Conservation (phyloP, 2,797 vertebrate species). For the Stomatorhinus walkeri region DNA sequence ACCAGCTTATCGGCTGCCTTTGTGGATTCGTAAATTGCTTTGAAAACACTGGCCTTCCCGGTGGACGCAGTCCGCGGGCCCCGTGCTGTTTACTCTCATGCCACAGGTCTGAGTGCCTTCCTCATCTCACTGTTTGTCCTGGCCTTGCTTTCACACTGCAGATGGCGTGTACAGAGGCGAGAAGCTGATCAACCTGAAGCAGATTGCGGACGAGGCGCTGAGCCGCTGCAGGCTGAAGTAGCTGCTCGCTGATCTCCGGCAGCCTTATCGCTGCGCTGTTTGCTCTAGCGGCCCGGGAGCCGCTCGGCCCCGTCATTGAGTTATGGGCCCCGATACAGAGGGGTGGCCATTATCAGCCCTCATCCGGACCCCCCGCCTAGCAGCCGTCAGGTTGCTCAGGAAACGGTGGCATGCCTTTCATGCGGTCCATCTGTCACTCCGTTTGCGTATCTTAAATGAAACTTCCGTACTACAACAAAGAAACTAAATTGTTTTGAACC, state of each 20-base stretch:
- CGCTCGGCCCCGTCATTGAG: constrained; percentile 23
- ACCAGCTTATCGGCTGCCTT: background rate
- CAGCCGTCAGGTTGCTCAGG: constrained; percentile 48
- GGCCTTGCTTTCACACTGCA: constrained; percentile 27
- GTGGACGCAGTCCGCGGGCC: background rate
- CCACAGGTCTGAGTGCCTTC: background rate
- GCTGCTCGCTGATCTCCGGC: constrained; percentile 20
- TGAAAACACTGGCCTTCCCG: background rate
- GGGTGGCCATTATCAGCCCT: constrained; percentile 33
- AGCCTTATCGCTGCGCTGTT: constrained; percentile 33
- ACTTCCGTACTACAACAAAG: constrained; percentile 9
- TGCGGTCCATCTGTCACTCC: constrained; percentile 35
- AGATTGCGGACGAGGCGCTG: constrained; percentile 62
- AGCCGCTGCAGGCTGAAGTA: constrained; percentile 60
- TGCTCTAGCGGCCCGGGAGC: constrained; percentile 33
- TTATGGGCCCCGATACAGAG: constrained; percentile 18
- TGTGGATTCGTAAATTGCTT: background rate
- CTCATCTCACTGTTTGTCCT: background rate
- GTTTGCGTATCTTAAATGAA: constrained; percentile 34
- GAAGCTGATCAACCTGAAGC: constrained; percentile 70
- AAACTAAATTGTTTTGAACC: background rate
- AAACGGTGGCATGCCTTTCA: constrained; percentile 37
- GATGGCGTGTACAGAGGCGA: constrained; percentile 69
- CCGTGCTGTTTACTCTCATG: background rate
- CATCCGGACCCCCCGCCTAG: constrained; percentile 27